Evolutionary conservation across 2,888 invertebrate species (phyloP).

Genomic region (Lysandra coridon): DNA sequence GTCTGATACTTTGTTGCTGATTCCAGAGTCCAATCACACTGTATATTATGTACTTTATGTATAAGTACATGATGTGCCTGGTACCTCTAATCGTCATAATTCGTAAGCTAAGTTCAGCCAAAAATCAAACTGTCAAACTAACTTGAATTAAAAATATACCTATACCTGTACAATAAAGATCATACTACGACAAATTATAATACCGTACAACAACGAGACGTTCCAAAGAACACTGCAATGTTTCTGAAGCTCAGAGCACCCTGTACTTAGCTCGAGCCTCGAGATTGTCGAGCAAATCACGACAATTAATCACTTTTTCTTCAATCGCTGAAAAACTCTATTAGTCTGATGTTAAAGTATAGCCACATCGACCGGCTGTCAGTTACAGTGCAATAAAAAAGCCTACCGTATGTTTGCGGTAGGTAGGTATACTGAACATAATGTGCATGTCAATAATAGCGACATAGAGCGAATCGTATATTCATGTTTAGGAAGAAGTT

Average conservation of each 20-base stretch:
- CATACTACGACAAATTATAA: too few relatives aligned
- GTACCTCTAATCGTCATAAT: too few relatives aligned
- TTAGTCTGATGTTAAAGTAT: neutral
- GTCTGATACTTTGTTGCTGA: slow-evolving; percentile 9
- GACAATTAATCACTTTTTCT: neutral
- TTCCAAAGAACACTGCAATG: neutral
- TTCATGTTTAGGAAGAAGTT: too few relatives aligned
- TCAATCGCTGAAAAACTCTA: neutral
- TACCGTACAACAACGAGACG: neutral
- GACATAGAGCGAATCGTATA: neutral
- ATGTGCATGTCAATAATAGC: neutral
- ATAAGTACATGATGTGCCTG: neutral
- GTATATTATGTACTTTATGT: neutral
- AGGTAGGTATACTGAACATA: neutral
- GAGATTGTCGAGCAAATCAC: neutral
- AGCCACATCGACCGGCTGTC: neutral
- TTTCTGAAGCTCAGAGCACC: neutral
- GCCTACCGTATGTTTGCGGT: neutral
- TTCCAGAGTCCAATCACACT: neutral
- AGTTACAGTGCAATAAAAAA: neutral
- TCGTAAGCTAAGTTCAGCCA: too few relatives aligned
- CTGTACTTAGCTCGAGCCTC: neutral
- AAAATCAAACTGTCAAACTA: neutral
- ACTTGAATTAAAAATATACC: neutral
- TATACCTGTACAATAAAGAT: too few relatives aligned